Conservation (phyloP, 1,140 invertebrate genomes). For the Lasaia peninsularis region DNA sequence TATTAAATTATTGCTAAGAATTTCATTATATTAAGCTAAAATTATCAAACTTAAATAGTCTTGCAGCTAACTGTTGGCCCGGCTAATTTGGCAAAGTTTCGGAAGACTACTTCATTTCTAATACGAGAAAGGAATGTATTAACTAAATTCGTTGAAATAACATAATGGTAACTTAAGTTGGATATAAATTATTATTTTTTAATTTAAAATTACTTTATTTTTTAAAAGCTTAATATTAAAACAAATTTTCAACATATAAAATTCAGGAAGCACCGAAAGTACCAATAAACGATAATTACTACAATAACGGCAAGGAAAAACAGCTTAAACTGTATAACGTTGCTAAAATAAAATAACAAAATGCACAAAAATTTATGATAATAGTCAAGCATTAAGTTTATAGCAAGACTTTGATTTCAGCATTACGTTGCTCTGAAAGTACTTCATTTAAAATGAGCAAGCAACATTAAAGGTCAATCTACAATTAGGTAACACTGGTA, state of each 20-base stretch:
- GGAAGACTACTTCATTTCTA: constrained; percentile 74
- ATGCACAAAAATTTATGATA: neutral
- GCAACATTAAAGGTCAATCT: neutral
- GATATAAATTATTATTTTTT: constrained; percentile 57
- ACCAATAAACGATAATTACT: constrained; percentile 7
- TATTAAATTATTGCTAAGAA: constrained; percentile 74
- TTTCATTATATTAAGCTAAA: constrained; percentile 71
- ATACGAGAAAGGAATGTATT: constrained; percentile 73
- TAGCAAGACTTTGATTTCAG: neutral
- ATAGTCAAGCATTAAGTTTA: neutral
- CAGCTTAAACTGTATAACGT: neutral
- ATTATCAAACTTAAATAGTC: constrained; percentile 63
- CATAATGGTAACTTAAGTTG: constrained; percentile 70
- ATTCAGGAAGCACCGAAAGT: constrained; percentile 66
- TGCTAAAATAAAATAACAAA: constrained; percentile 9
- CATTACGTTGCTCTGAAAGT: neutral
- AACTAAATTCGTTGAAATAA: constrained; percentile 75
- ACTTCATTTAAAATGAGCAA: constrained; percentile 1
- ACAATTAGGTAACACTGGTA: neutral
- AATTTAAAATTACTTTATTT: constrained; percentile 49
- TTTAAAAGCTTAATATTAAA: constrained; percentile 64
- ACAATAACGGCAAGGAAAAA: constrained; percentile 9
- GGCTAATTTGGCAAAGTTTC: constrained; percentile 73
- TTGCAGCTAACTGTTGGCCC: constrained; percentile 69
- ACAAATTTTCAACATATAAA: constrained; percentile 70